Evolutionary conservation across 2,113 vertebrate genomes (phyloP).

Genomic region (Ophthalmolycus amberensis): DNA sequence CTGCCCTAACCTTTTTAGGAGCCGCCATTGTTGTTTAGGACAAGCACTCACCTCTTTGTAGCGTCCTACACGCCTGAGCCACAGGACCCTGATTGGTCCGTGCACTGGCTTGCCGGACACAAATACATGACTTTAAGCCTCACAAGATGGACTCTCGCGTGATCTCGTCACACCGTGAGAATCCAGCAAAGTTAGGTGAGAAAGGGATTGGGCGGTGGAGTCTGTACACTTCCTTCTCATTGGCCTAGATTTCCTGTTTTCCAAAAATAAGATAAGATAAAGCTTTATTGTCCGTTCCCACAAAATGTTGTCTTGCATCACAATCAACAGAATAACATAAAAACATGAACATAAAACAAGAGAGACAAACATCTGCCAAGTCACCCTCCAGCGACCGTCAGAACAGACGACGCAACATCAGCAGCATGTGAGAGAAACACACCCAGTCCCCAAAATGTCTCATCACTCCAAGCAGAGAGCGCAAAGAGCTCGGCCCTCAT

Average conservation of each 20-base stretch:
- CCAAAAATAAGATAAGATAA: background rate
- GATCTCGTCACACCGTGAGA: too few species aligned
- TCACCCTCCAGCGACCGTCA: background rate
- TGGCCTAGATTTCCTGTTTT: conserved; percentile 26
- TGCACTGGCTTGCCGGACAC: too few species aligned
- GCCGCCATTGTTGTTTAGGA: too few species aligned
- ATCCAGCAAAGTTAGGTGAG: too few species aligned
- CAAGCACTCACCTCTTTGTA: background rate
- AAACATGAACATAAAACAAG: background rate
- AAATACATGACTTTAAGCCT: too few species aligned
- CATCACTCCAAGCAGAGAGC: background rate
- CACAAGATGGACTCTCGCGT: too few species aligned
- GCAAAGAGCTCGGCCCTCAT: background rate
- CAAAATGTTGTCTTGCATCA: background rate
- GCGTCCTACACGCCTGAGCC: background rate
- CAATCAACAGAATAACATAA: background rate
- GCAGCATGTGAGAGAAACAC: background rate
- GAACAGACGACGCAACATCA: background rate
- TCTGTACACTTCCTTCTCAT: background rate
- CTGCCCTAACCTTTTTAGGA: too few species aligned
- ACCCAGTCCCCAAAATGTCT: background rate
- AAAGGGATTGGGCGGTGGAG: too few species aligned
- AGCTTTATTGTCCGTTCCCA: background rate
- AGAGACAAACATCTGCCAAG: too few species aligned
- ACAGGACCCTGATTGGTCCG: too few species aligned